phyloP scores from a whole-genome alignment of 35 echinoderm and acorn worm genomes.

The Anneissia japonica region DNA sequence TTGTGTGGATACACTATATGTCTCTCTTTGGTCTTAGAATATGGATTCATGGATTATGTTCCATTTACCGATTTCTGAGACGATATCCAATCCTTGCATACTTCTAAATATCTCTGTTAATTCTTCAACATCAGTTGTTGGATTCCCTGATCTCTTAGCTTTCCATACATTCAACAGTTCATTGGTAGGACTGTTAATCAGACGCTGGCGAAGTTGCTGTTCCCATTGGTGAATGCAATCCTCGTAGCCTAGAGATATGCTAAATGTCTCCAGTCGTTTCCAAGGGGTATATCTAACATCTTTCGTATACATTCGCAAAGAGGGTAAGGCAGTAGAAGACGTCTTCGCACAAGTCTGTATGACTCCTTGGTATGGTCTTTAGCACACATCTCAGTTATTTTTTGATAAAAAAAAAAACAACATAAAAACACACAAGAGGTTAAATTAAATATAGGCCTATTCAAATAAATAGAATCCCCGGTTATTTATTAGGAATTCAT shows the following conservation, averaged over 20 bases:
- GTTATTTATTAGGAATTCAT: too few relatives aligned
- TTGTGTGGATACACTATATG: too few relatives aligned
- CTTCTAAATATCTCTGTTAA: not conserved
- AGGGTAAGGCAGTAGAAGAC: not conserved
- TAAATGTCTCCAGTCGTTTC: not conserved
- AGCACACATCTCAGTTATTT: too few relatives aligned
- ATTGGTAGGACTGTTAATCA: not conserved
- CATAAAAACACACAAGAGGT: too few relatives aligned
- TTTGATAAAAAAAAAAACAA: too few relatives aligned
- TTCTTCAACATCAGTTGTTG: not conserved
- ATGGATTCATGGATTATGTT: too few relatives aligned
- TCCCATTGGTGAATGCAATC: not conserved
- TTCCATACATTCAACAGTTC: not conserved
- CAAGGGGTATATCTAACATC: not conserved
- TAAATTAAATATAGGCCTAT: too few relatives aligned
- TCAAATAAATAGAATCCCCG: too few relatives aligned
- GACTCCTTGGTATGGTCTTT: too few relatives aligned
- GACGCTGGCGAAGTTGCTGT: not conserved
- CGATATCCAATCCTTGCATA: not conserved
- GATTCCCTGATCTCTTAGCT: not conserved
- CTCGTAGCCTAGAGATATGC: not conserved
- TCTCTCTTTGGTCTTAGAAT: too few relatives aligned
- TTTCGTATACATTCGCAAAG: not conserved
- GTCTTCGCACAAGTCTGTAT: not conserved
- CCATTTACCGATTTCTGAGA: not conserved